A percentile compares a stretch with the other conserved stretches of the same genome.
Conservation (phyloP, 2,113 vertebrate genomes). For the Trematomus loennbergii region DNA sequence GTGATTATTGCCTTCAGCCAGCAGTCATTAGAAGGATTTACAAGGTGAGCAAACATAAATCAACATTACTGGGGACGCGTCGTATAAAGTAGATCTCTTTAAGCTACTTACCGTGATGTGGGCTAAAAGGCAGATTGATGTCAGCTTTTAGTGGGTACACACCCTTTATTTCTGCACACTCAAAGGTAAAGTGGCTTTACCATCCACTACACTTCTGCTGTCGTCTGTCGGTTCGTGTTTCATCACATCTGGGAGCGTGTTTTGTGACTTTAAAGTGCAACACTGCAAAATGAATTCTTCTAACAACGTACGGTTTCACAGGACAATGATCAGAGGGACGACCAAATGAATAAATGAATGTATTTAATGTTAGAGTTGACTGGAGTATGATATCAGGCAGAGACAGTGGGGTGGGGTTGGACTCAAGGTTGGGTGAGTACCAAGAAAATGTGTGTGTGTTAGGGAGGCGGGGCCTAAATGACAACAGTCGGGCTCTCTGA, state of each 20-base stretch:
- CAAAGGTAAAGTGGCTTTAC: background rate
- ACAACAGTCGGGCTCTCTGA: conserved; percentile 90
- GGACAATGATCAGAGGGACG: background rate
- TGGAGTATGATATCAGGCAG: conserved; percentile 2
- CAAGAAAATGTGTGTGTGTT: conserved; percentile 28
- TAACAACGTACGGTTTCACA: background rate
- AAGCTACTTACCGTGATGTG: conserved; percentile 9
- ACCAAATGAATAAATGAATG: background rate
- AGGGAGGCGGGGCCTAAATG: conserved; percentile 81
- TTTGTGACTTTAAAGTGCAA: background rate
- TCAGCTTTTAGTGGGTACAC: background rate
- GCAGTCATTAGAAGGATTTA: conserved; percentile 3
- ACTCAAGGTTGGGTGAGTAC: conserved; percentile 19
- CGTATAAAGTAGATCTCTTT: background rate
- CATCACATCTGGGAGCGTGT: background rate
- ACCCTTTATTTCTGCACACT: conserved; percentile 8
- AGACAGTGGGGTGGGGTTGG: conserved; percentile 3
- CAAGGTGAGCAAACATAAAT: conserved; percentile 22
- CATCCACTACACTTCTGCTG: background rate
- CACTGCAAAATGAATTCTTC: background rate
- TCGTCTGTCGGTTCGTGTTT: background rate
- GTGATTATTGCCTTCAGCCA: background rate
- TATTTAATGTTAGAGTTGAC: background rate
- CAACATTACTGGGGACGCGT: background rate
- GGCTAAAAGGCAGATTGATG: conserved; percentile 29